phyloP scores from a whole-genome alignment of 1,140 invertebrate species.

The Drosophila pallidifrons region DNA sequence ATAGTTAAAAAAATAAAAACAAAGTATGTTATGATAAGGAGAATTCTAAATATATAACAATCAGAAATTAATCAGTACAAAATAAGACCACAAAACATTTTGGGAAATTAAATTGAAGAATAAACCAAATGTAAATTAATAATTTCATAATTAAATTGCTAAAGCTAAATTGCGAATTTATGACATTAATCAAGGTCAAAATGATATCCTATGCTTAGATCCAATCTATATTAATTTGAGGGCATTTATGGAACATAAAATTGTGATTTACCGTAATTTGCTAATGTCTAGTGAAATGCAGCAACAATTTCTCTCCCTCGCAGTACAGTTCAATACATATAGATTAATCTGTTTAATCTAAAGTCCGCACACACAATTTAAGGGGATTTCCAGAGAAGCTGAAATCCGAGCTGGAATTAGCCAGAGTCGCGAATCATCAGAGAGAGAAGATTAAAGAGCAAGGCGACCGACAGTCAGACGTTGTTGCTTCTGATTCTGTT shows the following conservation, averaged over 20 bases:
- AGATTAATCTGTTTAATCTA: neutral
- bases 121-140: too few relatives aligned
- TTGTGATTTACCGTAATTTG: neutral
- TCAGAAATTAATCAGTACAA: too few relatives aligned
- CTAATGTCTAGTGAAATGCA: neutral
- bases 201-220: too few relatives aligned
- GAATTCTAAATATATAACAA: too few relatives aligned
- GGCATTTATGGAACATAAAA: neutral
- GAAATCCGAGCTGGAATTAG: neutral
- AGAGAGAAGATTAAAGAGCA: constrained; percentile 14
- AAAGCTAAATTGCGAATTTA: too few relatives aligned
- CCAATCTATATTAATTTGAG: neutral
- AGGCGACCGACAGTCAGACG: neutral
- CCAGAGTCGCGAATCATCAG: neutral
- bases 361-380: neutral
- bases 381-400: constrained; percentile 10
- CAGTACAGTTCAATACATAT: neutral
- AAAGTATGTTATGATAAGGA: too few relatives aligned
- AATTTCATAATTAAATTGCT: too few relatives aligned
- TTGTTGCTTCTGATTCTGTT: neutral
- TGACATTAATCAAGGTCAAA: too few relatives aligned
- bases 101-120: too few relatives aligned
- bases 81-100: too few relatives aligned
- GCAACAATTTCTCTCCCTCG: neutral
- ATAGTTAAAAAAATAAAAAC: too few relatives aligned